Percentiles rank a stretch among this genome's conserved stretches.
phyloP scores from a whole-genome alignment of 2,113 vertebrate species.

The Ceyx cyanopectus region DNA sequence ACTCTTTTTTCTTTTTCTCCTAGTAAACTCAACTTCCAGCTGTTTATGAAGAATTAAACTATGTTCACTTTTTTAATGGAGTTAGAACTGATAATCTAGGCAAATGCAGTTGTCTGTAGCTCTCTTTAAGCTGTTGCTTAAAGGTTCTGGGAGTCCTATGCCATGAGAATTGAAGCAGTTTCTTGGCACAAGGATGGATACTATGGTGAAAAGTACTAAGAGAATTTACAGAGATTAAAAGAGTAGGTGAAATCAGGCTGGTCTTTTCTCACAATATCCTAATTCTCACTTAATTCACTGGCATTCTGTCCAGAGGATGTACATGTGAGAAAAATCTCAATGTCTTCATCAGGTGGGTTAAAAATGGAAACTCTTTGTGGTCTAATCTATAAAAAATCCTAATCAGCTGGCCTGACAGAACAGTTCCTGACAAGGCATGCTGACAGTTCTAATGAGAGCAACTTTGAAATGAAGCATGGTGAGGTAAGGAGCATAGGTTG shows the following conservation, averaged over 20 bases:
- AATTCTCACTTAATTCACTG: neutral
- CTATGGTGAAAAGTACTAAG: neutral
- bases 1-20: neutral
- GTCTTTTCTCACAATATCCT: neutral
- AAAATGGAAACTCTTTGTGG: neutral
- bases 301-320: neutral
- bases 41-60: neutral
- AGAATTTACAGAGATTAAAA: neutral
- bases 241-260: neutral
- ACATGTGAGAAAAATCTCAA: neutral
- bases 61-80: neutral
- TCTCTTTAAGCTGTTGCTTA: neutral
- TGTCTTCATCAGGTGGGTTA: neutral
- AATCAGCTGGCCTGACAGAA: neutral
- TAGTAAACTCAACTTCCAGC: neutral
- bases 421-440: constrained; percentile 6
- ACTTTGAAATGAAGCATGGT: constrained; percentile 9
- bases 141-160: neutral
- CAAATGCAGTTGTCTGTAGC: neutral
- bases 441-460: constrained; percentile 12
- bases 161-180: neutral
- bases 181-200: neutral
- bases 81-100: neutral
- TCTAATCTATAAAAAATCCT: neutral
- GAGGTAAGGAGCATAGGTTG: neutral